Base-by-base conservation (phyloP, 2,888 invertebrate species). In the Chalcis sispes region DNA sequence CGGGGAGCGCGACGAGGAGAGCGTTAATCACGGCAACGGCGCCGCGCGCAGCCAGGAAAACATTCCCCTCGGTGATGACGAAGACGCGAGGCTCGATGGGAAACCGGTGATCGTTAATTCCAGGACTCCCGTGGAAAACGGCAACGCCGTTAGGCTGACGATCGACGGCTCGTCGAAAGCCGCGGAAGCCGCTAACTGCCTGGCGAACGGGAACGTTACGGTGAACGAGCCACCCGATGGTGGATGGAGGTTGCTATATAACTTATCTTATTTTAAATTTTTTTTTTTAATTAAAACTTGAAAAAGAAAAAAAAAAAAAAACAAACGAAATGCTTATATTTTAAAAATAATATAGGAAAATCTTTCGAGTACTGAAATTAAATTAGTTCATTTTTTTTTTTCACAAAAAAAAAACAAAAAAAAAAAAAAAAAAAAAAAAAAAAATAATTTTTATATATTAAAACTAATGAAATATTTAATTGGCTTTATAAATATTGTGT, bases 201-300 rank as follows among this genome's bases (percentile, higher is more conserved):
- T 46, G 20, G 23, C 36, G 13, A 71, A 74, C 5, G 67, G 62
- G 0, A 29, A 2, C 7, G 23, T 13, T 13, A 27, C 27, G 1
- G 0, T 27, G 4, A 25, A 18, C 0, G 67, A 74, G 1, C 82
- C 82, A 2, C 82, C 82, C 3, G 82, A 82, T 46, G 82, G 82
- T 4, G 82, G 82, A 10, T 71, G 67, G 40, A 74, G 77, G 77
- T 77, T 20, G 0, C 48, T 72, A 0, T 0, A 15, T 54, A 20
- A n/a, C n/a, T 27, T 56, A 15, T 56, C 7, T 29, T 29, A 10
- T 29, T 20, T 20, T 65, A n/a, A 27, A 5, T 18, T 29, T 25
- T 27, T 54, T 13, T 13, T 56, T 56, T 29, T 1, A 15, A 2
- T 27, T 25, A 27, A n/a, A n/a, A n/a, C n/a, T n/a, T n/a, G n/a